A percentile compares a stretch with the other conserved stretches of the same genome.
Evolutionary conservation across 2,888 invertebrate genomes (phyloP).

Genomic region (Arge pagana): DNA sequence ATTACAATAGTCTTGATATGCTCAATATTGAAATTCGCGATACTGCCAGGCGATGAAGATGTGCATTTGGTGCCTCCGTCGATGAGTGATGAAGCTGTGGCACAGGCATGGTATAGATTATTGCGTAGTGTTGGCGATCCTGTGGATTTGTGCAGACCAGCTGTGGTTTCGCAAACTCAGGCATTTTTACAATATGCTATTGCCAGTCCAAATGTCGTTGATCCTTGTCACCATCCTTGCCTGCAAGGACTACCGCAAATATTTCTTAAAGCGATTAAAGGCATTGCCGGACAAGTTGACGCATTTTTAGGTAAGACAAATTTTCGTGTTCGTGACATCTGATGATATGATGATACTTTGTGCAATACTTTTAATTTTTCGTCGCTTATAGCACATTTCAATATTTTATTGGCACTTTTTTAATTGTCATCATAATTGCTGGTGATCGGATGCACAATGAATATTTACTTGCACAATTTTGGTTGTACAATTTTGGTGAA

Average conservation of each 20-base stretch:
- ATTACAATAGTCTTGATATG: neutral
- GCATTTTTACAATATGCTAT: conserved; percentile 81
- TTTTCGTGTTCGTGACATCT: neutral
- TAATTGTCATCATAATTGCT: no score
- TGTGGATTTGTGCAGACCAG: conserved; percentile 86
- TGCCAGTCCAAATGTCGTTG: conserved; percentile 75
- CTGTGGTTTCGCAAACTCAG: conserved; percentile 72
- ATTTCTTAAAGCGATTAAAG: conserved; percentile 92
- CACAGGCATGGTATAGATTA: conserved; percentile 95
- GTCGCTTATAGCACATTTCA: no score
- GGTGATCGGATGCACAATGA: no score
- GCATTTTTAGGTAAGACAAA: conserved; percentile 83
- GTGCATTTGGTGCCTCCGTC: conserved; percentile 77
- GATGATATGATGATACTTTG: conserved; percentile 6
- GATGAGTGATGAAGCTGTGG: conserved; percentile 88
- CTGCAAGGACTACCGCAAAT: conserved; percentile 82
- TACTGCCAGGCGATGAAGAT: conserved; percentile 79
- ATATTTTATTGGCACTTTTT: no score
- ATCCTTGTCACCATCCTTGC: conserved; percentile 91
- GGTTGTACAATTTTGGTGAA: no score
- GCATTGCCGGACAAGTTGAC: conserved; percentile 91
- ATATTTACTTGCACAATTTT: no score
- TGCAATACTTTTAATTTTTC: no score
- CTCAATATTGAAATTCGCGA: neutral
- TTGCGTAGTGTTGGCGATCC: conserved; percentile 94